phyloP scores from a whole-genome alignment of 2,888 invertebrate species.

The Choreutis nemorana region DNA sequence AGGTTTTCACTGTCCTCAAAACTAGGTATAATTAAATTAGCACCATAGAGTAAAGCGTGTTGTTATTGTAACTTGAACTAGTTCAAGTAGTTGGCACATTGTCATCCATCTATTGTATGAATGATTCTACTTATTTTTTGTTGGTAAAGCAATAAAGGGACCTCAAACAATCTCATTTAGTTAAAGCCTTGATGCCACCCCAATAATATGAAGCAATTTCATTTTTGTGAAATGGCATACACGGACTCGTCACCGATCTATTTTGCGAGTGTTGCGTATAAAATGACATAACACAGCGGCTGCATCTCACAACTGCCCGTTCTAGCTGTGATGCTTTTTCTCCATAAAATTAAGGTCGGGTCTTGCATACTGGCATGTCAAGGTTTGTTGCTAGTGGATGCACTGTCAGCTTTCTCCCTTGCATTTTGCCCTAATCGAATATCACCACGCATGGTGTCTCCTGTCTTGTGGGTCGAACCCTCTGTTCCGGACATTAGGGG shows the following conservation, averaged over 20 bases:
- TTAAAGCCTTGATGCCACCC: slow-evolving; percentile 39
- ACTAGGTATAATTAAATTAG: no score
- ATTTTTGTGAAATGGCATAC: slow-evolving; percentile 56
- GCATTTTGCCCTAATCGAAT: slow-evolving; percentile 64
- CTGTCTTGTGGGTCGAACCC: slow-evolving; percentile 50
- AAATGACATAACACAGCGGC: slow-evolving; percentile 54
- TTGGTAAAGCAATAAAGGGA: slow-evolving; percentile 20
- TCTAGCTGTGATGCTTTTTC: slow-evolving; percentile 11
- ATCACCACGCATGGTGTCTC: slow-evolving; percentile 55
- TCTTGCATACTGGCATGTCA: slow-evolving; percentile 10
- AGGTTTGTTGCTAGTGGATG: slow-evolving; percentile 25
- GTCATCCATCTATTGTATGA: no score
- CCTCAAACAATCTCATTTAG: slow-evolving; percentile 36
- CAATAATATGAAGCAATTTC: slow-evolving; percentile 51
- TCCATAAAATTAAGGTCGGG: slow-evolving; percentile 9
- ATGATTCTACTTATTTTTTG: no score
- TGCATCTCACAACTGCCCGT: slow-evolving; percentile 11
- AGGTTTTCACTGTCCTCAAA: no score
- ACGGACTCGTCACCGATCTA: slow-evolving; percentile 57
- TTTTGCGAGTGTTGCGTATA: slow-evolving; percentile 58
- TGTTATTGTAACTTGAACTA: no score
- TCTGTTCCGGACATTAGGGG: slow-evolving; percentile 50
- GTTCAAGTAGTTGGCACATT: no score
- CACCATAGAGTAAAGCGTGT: no score
- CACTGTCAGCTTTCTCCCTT: slow-evolving; percentile 54